These are phyloP conservation scores for Cossypha polioptera DNA, from an alignment of 2,797 vertebrate species.

Conservation along the genomic window DNA sequence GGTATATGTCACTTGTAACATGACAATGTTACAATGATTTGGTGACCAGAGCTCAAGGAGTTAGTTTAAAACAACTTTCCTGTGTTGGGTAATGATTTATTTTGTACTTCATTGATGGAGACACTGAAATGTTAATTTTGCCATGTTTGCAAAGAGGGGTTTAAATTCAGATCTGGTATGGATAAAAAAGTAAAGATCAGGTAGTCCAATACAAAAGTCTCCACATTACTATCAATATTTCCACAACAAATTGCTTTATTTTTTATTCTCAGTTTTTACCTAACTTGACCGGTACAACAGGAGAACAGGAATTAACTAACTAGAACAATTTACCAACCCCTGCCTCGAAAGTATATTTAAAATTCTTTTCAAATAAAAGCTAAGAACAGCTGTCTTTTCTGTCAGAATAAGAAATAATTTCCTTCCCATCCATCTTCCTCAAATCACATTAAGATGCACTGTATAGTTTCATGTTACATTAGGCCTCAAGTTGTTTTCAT, in stretches of 20 bases:
- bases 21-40: conserved; percentile 82
- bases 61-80: conserved; percentile 75
- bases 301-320: not conserved
- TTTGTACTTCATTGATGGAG: conserved; percentile 52
- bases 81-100: conserved; percentile 72
- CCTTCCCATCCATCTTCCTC: conserved; percentile 63
- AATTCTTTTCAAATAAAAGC: conserved; percentile 45
- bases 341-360: not conserved
- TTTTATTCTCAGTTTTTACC: not conserved
- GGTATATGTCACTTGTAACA: conserved; percentile 74
- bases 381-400: conserved; percentile 51
- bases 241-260: not conserved
- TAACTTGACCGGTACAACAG: not conserved
- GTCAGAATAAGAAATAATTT: conserved; percentile 58
- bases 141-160: conserved; percentile 20
- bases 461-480: conserved; percentile 43
- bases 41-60: conserved; percentile 75
- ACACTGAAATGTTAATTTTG: conserved; percentile 71
- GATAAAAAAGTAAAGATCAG: conserved; percentile 69
- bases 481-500: conserved; percentile 62
- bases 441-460: conserved; percentile 57
- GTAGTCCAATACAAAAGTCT: conserved; percentile 50
- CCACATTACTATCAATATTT: not conserved
- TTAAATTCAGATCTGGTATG: conserved; percentile 63
- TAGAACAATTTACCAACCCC: not conserved